These are phyloP conservation scores for Dicrostonyx torquatus DNA, from an alignment of 2,797 vertebrate species.

Conservation along the genomic window DNA sequence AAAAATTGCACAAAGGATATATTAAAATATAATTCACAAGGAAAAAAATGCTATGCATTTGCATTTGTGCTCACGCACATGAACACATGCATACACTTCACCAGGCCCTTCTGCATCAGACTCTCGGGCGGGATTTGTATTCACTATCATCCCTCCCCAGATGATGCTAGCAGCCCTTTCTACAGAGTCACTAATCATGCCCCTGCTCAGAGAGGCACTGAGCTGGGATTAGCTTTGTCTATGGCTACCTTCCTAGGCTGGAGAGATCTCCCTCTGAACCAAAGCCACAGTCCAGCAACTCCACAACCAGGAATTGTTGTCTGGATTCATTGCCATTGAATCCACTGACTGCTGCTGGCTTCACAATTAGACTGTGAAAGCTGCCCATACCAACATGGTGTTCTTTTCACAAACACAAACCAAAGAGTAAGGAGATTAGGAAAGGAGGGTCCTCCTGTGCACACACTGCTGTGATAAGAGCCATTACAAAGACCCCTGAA, in stretches of 20 bases:
- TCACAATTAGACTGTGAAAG: not conserved
- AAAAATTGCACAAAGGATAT: not conserved
- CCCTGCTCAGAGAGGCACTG: not conserved
- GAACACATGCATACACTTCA: not conserved
- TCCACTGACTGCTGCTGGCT: not conserved
- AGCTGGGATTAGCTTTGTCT: not conserved
- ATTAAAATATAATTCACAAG: not conserved
- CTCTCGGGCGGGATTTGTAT: not conserved
- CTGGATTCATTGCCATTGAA: not conserved
- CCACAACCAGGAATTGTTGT: not conserved
- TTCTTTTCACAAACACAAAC: not conserved
- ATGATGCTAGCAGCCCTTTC: not conserved
- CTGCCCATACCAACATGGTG: not conserved
- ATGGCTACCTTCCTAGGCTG: not conserved
- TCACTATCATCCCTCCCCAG: not conserved
- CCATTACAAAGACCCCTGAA: not conserved
- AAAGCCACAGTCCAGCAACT: not conserved
- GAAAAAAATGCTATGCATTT: not conserved
- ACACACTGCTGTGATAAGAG: not conserved
- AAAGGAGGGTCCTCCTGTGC: not conserved
- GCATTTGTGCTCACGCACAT: too few relatives aligned
- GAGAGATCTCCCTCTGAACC: not conserved
- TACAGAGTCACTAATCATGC: not conserved
- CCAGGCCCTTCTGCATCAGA: not conserved
- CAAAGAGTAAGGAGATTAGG: not conserved